These are phyloP conservation scores for Artibeus jamaicensis DNA, from an alignment of 2,797 vertebrate species.

Conservation along the genomic window DNA sequence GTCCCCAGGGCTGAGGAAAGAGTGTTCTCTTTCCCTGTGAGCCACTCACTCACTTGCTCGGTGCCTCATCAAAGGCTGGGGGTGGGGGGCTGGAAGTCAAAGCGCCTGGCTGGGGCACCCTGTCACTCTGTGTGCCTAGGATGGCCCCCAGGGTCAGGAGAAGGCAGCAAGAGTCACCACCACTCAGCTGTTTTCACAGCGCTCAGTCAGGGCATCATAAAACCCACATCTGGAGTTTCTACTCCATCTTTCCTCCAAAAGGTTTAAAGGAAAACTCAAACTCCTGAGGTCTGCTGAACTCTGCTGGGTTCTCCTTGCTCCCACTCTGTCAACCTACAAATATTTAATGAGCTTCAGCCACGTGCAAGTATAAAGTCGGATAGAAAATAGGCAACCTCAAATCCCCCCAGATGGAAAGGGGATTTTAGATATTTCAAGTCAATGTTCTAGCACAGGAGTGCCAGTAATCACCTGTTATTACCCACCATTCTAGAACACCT, in stretches of 20 bases:
- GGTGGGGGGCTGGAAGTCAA: conserved; percentile 14
- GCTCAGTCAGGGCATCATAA: conserved; percentile 7
- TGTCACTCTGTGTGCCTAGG: not conserved
- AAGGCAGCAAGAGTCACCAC: not conserved
- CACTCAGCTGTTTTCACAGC: not conserved
- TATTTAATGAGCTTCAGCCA: not conserved
- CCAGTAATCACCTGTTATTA: not conserved
- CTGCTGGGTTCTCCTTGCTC: not conserved
- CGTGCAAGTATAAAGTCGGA: not conserved
- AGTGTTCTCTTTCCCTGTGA: conserved; percentile 14
- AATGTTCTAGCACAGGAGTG: not conserved
- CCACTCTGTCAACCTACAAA: not conserved
- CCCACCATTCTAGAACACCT: not conserved
- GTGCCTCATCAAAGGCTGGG: conserved; percentile 54
- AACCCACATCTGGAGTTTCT: not conserved
- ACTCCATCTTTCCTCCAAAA: not conserved
- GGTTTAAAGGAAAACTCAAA: conserved; percentile 31
- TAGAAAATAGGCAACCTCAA: not conserved
- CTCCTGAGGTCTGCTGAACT: not conserved
- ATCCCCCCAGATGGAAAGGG: not conserved
- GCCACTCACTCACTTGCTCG: not conserved
- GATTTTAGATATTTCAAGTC: not conserved
- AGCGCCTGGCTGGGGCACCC: not conserved
- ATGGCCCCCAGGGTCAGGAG: not conserved
- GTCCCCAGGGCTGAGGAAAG: conserved; percentile 58